A percentile compares a stretch with the other conserved stretches of the same genome.
phyloP scores from a whole-genome alignment of 2,113 vertebrate genomes.

The Zosterops pallidus region DNA sequence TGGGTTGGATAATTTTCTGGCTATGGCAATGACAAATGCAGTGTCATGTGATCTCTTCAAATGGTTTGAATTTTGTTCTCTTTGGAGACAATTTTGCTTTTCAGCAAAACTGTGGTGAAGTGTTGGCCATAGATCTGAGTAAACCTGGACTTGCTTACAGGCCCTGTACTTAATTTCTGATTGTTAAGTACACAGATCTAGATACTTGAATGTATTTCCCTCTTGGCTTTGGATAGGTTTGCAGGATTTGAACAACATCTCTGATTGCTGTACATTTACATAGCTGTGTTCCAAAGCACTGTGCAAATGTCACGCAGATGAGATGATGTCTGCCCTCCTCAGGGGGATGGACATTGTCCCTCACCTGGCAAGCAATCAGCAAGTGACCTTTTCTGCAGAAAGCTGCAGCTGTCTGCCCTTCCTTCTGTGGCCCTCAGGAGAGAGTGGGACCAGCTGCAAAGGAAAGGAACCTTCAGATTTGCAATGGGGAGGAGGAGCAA shows the following conservation, averaged over 20 bases:
- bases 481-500: not conserved
- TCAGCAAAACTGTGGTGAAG: not conserved
- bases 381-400: constrained; percentile 34
- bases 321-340: not conserved
- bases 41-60: not conserved
- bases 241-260: not conserved
- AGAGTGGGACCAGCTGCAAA: not conserved
- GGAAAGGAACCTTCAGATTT: not conserved
- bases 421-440: not conserved
- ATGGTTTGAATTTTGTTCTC: not conserved
- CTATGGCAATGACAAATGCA: not conserved
- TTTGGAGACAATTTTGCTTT: not conserved
- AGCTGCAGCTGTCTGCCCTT: constrained; percentile 11
- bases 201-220: not conserved
- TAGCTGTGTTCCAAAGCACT: constrained; percentile 8
- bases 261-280: constrained; percentile 14
- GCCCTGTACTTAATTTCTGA: not conserved
- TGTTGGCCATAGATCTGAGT: not conserved
- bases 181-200: not conserved
- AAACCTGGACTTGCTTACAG: not conserved
- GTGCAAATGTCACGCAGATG: not conserved
- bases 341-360: not conserved
- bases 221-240: not conserved
- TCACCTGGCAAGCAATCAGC: not conserved
- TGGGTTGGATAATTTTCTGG: not conserved